A percentile compares a stretch with the other conserved stretches of the same genome.
Evolutionary conservation across 2,888 invertebrate genomes (phyloP).

Genomic region (Endomychus coccineus): DNA sequence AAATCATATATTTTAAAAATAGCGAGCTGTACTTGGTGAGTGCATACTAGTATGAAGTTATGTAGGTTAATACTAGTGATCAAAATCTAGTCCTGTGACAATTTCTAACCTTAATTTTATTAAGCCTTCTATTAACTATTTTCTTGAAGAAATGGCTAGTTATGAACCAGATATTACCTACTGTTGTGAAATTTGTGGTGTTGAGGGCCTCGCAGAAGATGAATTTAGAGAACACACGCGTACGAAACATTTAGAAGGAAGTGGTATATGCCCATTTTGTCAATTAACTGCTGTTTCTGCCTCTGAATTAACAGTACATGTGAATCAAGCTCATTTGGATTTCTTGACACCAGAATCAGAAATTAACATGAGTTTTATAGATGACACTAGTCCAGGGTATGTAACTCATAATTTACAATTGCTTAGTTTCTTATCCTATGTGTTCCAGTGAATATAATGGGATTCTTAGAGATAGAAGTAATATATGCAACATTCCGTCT

Average conservation of each 20-base stretch:
- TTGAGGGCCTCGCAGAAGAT: constrained; percentile 70
- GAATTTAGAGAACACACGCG: constrained; percentile 73
- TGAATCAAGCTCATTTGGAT: constrained; percentile 77
- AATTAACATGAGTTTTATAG: constrained; percentile 64
- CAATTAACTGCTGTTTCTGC: constrained; percentile 66
- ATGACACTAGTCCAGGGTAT: constrained; percentile 52
- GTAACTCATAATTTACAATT: neutral
- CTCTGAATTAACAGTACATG: constrained; percentile 69
- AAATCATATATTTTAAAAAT: too few relatives aligned
- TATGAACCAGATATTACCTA: constrained; percentile 53
- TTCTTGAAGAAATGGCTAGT: constrained; percentile 44
- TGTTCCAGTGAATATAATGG: constrained; percentile 22
- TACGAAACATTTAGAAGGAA: constrained; percentile 69
- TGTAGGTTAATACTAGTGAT: too few relatives aligned
- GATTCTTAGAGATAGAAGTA: constrained; percentile 31
- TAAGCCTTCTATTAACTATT: too few relatives aligned
- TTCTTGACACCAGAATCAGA: constrained; percentile 74
- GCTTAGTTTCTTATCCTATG: neutral
- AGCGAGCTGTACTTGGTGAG: too few relatives aligned
- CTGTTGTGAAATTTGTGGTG: constrained; percentile 80
- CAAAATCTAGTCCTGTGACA: too few relatives aligned
- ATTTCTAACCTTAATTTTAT: too few relatives aligned
- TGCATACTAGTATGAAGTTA: too few relatives aligned
- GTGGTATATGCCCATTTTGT: constrained; percentile 76
- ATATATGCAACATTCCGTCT: constrained; percentile 30